Evolutionary conservation across 2,888 invertebrate genomes (phyloP), one percentile per base, ranked within the genome.

Genomic region (Andricus quercusramuli): DNA sequence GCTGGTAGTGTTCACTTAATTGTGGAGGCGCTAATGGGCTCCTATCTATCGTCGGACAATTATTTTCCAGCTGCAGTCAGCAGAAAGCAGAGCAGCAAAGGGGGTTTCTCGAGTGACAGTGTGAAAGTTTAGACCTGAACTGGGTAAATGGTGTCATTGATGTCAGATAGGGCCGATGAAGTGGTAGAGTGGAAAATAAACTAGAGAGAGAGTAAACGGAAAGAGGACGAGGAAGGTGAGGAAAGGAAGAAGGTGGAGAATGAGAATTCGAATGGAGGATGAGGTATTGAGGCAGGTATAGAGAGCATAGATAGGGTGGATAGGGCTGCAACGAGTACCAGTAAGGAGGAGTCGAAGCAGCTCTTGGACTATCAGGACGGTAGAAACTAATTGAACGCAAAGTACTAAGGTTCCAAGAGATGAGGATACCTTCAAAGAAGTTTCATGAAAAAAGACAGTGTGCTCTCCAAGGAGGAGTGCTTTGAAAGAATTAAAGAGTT

Each of bases 11-110:
- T 87, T 88, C 88, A 84, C 88, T 90, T 89, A 89, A 90, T 89
- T 90, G 90, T 86, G 85, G 85, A 88, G 89, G 87, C 86, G 89
- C 86, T 90, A 90, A 90, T 89, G 89, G 89, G 83, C 85, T 85
- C 83, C 84, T 79, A 81, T 85, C 84, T 82, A 82, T 84, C 78
- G 79, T 80, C 78, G 74, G 85, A 41, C 85, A 85, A 87, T 85
- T 81, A 79, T 78, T 85, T 64, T 80, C 67, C 86, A 80, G 83
- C 78, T 82, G 83, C 80, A 81, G 80, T 83, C 78, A 83, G 70
- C 56, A 77, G 59, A 77, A 68, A 79, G 32, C 64, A 76, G 79
- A 64, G 22, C 68, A 41, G 41, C 47, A 51, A 15, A 67, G 80
- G 74, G 44, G n/a, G 20, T 56, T 41, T 37, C 70, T 56, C 41